A percentile compares a stretch with the other conserved stretches of the same genome.
Conservation (phyloP, 2,797 vertebrate genomes). For the Gallinago stenura region DNA sequence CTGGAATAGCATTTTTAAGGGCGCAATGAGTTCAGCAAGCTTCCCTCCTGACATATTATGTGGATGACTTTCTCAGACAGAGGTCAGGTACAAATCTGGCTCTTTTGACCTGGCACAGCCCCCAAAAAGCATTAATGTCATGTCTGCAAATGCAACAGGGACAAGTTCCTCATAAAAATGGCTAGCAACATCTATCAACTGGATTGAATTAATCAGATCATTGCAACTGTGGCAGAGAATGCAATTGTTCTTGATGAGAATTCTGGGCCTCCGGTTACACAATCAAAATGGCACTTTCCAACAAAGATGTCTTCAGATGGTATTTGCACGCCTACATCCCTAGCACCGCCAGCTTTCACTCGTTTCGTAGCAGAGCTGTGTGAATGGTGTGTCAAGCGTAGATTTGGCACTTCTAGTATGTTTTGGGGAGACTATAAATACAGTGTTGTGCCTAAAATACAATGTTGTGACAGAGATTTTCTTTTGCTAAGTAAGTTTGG, state of each 20-base stretch:
- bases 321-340: conserved; percentile 12
- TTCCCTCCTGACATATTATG: neutral
- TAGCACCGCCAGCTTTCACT: neutral
- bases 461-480: conserved; percentile 41
- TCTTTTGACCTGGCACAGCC: neutral
- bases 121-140: neutral
- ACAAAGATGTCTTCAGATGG: conserved; percentile 12
- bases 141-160: neutral
- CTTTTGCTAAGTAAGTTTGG: conserved; percentile 28
- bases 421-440: conserved; percentile 23
- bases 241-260: neutral
- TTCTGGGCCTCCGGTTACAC: conserved; percentile 26
- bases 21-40: neutral
- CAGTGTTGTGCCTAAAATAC: conserved; percentile 43
- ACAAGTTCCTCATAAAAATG: neutral
- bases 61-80: neutral
- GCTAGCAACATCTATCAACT: neutral
- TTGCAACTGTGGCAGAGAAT: neutral
- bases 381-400: conserved; percentile 16
- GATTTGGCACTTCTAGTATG: conserved; percentile 47
- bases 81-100: conserved; percentile 11
- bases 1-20: conserved; percentile 30
- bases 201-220: conserved; percentile 29
- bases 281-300: conserved; percentile 17
- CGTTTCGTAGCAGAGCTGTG: neutral